Conservation (phyloP, 2,113 vertebrate species). For the Paradoxurus hermaphroditus region DNA sequence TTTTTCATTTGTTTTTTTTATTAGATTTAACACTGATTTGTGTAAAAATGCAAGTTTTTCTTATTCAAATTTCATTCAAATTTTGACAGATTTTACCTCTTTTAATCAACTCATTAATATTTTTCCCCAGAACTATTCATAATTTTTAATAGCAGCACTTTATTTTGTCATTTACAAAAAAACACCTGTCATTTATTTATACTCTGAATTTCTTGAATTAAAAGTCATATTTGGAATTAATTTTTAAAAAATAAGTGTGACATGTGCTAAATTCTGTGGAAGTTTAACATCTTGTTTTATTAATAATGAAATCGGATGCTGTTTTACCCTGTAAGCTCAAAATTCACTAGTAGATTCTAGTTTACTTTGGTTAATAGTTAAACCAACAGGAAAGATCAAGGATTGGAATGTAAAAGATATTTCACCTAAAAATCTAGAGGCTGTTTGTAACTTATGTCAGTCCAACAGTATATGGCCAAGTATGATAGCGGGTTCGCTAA, state of each 20-base stretch:
- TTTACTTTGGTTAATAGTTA: neutral
- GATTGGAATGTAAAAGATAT: neutral
- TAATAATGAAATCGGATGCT: neutral
- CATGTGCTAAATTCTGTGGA: neutral
- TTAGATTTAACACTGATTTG: neutral
- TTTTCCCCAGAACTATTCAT: neutral
- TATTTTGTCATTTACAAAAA: neutral
- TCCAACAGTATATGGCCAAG: neutral
- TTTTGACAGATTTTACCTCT: neutral
- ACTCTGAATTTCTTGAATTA: neutral
- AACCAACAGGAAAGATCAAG: neutral
- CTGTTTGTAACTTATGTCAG: neutral
- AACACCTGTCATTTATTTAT: neutral
- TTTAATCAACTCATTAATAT: neutral
- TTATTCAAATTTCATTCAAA: neutral
- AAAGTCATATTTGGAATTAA: neutral
- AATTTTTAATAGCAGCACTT: neutral
- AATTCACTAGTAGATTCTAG: neutral
- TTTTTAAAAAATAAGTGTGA: neutral
- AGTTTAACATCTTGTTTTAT: neutral
- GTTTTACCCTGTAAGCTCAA: neutral
- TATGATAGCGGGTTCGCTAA: neutral
- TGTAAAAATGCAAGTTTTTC: neutral
- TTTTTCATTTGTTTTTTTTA: neutral
- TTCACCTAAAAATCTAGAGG: neutral